A percentile compares a stretch with the other conserved stretches of the same genome.
Evolutionary conservation across 2,888 invertebrate species (phyloP).

Genomic region (Beris chalybata): DNA sequence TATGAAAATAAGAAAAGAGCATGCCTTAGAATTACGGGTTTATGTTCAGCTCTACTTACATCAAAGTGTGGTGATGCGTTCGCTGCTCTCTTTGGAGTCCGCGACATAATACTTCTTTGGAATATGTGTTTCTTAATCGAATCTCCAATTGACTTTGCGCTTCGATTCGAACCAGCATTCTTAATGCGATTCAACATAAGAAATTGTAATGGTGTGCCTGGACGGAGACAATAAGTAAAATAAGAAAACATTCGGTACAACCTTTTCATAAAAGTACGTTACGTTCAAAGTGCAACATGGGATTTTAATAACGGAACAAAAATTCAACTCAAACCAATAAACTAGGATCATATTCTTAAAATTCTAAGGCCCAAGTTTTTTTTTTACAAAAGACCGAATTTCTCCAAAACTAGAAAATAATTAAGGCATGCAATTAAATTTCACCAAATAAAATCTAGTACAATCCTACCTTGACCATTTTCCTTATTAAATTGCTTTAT

Average conservation of each 20-base stretch:
- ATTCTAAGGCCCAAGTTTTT: too few species aligned
- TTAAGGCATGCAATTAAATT: not conserved
- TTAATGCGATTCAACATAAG: slow-evolving; percentile 61
- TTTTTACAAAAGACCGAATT: not conserved
- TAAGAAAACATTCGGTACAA: not conserved
- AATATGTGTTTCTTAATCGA: slow-evolving; percentile 86
- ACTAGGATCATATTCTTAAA: too few species aligned
- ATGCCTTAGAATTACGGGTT: slow-evolving; percentile 12
- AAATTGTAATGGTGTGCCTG: slow-evolving; percentile 72
- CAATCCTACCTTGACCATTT: slow-evolving; percentile 71
- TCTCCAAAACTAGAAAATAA: slow-evolving; percentile 8
- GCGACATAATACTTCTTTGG: slow-evolving; percentile 65
- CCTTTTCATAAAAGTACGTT: not conserved
- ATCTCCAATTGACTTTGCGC: slow-evolving; percentile 71
- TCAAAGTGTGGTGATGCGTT: slow-evolving; percentile 38
- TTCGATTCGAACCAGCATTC: slow-evolving; percentile 59
- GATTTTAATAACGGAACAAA: not conserved
- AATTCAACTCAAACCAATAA: too few species aligned
- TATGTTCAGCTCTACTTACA: slow-evolving; percentile 40
- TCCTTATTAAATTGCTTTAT: slow-evolving; percentile 88
- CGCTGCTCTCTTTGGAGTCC: slow-evolving; percentile 52
- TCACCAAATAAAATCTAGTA: not conserved
- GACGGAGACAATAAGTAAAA: slow-evolving; percentile 11
- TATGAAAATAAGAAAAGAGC: slow-evolving; percentile 12
- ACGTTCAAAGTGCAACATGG: not conserved